Percentiles rank a stretch among this genome's conserved stretches.
Conservation (phyloP, 2,797 vertebrate genomes). For the Dryobates pubescens region DNA sequence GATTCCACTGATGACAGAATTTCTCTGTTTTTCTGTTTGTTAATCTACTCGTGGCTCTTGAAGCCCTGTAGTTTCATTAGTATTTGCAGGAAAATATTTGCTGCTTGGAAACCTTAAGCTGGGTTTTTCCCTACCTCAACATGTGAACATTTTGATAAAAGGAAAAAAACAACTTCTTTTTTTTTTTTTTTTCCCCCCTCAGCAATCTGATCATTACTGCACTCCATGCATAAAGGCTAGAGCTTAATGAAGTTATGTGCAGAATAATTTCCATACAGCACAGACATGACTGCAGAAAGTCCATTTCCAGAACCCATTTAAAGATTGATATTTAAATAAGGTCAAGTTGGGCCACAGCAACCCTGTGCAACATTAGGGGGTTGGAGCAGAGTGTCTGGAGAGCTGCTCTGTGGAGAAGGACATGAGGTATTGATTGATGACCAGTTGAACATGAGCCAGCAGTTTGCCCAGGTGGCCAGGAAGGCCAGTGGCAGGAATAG, state of each 20-base stretch:
- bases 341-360: no score
- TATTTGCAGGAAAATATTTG: not conserved
- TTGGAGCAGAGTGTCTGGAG: no score
- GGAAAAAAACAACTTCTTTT: not conserved
- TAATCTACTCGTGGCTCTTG: not conserved
- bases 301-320: not conserved
- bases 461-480: no score
- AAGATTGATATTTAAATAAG: not conserved
- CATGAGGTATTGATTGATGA: no score
- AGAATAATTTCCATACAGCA: not conserved
- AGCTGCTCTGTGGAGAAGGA: no score
- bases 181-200: not conserved
- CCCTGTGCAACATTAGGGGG: no score
- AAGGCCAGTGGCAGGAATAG: no score
- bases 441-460: no score
- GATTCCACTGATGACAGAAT: not conserved
- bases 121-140: not conserved
- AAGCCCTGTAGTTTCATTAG: not conserved
- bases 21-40: not conserved
- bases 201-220: not conserved
- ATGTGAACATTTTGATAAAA: not conserved
- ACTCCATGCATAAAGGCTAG: not conserved
- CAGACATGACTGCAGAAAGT: not conserved
- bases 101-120: not conserved
- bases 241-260: slow-evolving; percentile 1